Evolutionary conservation across 2,113 vertebrate genomes (phyloP), one percentile per base, ranked within the genome.

Genomic region (Epinephelus lanceolatus): DNA sequence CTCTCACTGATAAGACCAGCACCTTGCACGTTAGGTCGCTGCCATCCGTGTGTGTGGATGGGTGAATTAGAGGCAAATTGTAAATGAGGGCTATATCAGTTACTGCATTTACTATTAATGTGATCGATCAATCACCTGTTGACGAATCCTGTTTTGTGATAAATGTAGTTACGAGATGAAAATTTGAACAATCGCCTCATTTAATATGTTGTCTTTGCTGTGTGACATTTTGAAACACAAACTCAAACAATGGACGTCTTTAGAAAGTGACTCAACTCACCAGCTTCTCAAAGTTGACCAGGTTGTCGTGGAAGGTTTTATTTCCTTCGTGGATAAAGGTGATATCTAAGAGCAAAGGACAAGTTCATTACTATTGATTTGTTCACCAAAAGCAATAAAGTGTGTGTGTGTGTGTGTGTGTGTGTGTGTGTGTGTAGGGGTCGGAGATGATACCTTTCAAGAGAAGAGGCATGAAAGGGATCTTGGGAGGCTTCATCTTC

Each of bases 281-380:
- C 97, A 99, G 96, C 86, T 99, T 99, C 95, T 99, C 98, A 94
- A 99, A 99, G 89, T 99, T 99, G 94, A 99, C 98, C 76, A 99
- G 96, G 94, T 99, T 99, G 95, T 99, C 98, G 88, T 99, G 96
- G 94, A 99, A 99, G 0, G 98, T 99, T 95, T 99, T 99, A 92
- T 99, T 99, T 93, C 98, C 98, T 95, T 99, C 98, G 4, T 99
- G 98, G 91, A 99, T 99, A 86, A 99, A 99, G 23, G 98, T 99
- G 88, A 99, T 97, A 92, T 99, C 98, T 99, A 90, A 81, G 93
- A 94, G 68, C 25, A 87, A 66, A 17, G 61, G 25, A 76, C 6
- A 33, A 62, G 12, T 18, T 5, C 30, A 56, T 83, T 30, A 76
- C 47, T 30, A 76, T 47, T 17, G 45, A 33, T 73, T 62, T 3